Evolutionary conservation across 92 coral and sea anemone species (phyloP).

Genomic region (Galaxea fascicularis): DNA sequence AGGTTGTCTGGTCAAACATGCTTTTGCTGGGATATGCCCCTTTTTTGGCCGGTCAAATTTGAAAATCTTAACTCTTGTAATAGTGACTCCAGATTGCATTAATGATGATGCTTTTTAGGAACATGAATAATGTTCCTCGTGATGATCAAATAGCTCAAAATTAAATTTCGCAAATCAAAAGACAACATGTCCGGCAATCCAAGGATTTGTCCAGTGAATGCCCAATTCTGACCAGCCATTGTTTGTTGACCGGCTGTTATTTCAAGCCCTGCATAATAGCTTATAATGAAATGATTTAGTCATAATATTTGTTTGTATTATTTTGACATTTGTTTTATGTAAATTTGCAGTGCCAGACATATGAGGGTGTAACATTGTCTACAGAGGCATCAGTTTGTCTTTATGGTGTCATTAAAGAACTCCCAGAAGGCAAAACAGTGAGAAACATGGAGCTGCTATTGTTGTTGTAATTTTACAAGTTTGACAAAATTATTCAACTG

Average conservation of each 20-base stretch:
- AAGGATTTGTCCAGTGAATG: too few species aligned
- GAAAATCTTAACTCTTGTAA: slow-evolving; percentile 49
- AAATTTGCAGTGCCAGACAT: slow-evolving; percentile 89
- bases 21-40: slow-evolving; percentile 41
- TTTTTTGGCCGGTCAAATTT: slow-evolving; percentile 54
- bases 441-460: slow-evolving; percentile 19
- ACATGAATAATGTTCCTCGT: too few species aligned
- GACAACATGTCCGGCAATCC: too few species aligned
- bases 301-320: neutral
- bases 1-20: slow-evolving; percentile 53
- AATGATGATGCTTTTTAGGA: too few species aligned
- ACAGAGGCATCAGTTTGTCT: slow-evolving; percentile 92
- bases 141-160: too few species aligned
- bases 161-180: too few species aligned
- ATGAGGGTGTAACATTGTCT: slow-evolving; percentile 84
- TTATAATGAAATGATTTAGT: too few species aligned
- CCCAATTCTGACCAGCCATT: too few species aligned
- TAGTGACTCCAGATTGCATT: slow-evolving; percentile 60
- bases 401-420: slow-evolving; percentile 86
- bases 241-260: too few species aligned
- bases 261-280: too few species aligned
- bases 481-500: too few species aligned
- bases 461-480: neutral
- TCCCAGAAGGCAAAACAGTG: slow-evolving; percentile 97
- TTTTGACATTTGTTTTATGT: neutral